Conservation (phyloP, 2,888 invertebrate genomes). For the Phaonia tiefii region DNA sequence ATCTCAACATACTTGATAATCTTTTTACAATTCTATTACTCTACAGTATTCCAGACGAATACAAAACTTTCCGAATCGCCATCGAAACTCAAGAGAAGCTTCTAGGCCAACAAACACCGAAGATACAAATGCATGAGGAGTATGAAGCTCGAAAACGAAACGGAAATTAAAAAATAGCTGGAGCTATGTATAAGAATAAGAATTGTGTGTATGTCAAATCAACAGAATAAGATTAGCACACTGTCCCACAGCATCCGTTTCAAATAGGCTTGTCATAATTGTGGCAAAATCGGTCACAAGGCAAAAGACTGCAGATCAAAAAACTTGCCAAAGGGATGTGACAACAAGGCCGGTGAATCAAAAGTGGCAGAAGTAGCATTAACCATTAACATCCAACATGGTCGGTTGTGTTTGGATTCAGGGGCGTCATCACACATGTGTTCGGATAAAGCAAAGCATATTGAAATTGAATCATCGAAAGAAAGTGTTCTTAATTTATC, state of each 20-base stretch:
- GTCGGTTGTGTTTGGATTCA: slow-evolving; percentile 43
- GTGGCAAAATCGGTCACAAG: slow-evolving; percentile 50
- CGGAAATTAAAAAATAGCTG: not conserved
- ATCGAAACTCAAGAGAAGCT: slow-evolving; percentile 37
- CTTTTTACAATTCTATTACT: slow-evolving; percentile 46
- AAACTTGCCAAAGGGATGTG: not conserved
- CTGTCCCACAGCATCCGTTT: not conserved
- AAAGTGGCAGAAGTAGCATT: not conserved
- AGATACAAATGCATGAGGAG: slow-evolving; percentile 38
- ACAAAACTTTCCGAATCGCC: slow-evolving; percentile 33
- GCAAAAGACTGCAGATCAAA: slow-evolving; percentile 38
- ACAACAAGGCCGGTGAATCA: not conserved
- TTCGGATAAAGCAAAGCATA: slow-evolving; percentile 35
- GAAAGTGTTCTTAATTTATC: slow-evolving; percentile 21
- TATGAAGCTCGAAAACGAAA: slow-evolving; percentile 41
- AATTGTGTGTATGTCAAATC: not conserved
- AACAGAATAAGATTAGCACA: too few relatives aligned
- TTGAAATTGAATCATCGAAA: not conserved
- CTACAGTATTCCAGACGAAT: slow-evolving; percentile 47
- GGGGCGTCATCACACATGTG: slow-evolving; percentile 47
- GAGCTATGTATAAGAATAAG: slow-evolving; percentile 23
- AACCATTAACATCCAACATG: not conserved
- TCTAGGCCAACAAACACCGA: not conserved
- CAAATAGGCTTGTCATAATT: slow-evolving; percentile 32
- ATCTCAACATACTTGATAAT: slow-evolving; percentile 17